phyloP scores from a whole-genome alignment of 2,888 invertebrate species.

The Serrognathus titanus region DNA sequence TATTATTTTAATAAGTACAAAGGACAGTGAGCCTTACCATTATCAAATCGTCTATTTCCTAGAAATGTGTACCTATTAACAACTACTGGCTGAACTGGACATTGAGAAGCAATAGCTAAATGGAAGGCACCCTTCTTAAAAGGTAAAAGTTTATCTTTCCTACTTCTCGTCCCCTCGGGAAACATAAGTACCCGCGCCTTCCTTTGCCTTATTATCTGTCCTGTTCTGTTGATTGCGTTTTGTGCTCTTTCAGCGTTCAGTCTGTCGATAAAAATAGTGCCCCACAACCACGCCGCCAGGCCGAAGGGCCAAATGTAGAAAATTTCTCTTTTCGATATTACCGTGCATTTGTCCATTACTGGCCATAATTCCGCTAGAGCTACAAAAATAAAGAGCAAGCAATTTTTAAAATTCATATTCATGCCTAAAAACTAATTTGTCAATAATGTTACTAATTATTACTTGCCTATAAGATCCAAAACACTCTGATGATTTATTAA shows the following conservation, averaged over 20 bases:
- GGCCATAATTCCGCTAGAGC: constrained; percentile 81
- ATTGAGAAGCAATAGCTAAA: constrained; percentile 78
- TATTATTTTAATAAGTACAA: constrained; percentile 5
- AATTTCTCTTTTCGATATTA: constrained; percentile 80
- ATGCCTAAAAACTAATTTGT: background rate
- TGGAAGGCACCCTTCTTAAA: constrained; percentile 97
- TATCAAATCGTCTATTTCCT: constrained; percentile 56
- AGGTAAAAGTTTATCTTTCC: constrained; percentile 72
- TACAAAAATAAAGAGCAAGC: constrained; percentile 36
- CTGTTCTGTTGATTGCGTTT: constrained; percentile 69
- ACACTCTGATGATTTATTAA: constrained; percentile 88
- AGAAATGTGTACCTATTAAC: constrained; percentile 80
- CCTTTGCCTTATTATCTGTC: constrained; percentile 61
- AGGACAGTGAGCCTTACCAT: constrained; percentile 51
- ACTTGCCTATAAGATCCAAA: constrained; percentile 77
- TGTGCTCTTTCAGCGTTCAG: constrained; percentile 68
- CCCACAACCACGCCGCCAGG: constrained; percentile 81
- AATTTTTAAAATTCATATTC: background rate
- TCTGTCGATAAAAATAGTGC: constrained; percentile 84
- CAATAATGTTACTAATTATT: background rate
- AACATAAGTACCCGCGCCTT: constrained; percentile 80
- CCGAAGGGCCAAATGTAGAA: constrained; percentile 83
- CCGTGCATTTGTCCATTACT: constrained; percentile 72
- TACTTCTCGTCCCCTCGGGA: constrained; percentile 89
- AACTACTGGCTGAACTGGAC: constrained; percentile 86